Base-by-base conservation (phyloP, 2,113 vertebrate genomes). In the Oryzias melastigma region DNA sequence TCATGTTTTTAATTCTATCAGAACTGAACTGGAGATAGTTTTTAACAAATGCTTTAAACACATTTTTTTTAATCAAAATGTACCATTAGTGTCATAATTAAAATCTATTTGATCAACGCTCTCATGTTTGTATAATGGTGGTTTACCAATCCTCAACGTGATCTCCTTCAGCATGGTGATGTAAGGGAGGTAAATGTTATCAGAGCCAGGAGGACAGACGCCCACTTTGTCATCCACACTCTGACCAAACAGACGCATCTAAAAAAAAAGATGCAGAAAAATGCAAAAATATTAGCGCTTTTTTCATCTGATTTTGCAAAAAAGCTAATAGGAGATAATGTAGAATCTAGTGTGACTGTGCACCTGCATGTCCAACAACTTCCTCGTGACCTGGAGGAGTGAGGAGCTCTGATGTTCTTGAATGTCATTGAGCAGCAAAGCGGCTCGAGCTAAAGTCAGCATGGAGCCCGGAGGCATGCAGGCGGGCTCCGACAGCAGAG, bases 141-240 rank as follows among this genome's bases (percentile, higher is more conserved):
- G 57, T 92, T 92, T 92, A 97, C 95, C 94, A 1, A 96, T 92
- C 85, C 83, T 90, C 80, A 95, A 82, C 82, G 92, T 94, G 56
- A 89, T 84, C 84, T 91, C 91, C 48, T 93, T 89, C 80, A 98
- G 73, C 42, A 96, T 66, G 59, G 83, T 86, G 46, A 95, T 71
- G 51, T 94, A 91, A 58, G 94, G 94, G 50, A 96, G 84, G 67
- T 95, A 98, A 58, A 94, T 89, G 74, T 98, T 98, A 73, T 74
- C 93, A 27, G 86, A 60, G 64, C 90, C 90, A 2, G 85, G 54
- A 16, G 83, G 66, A 67, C 68, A 82, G 52, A 86, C 71, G 70
- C 76, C 62, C 3, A 92, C 83, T 56, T 64, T 69, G 76, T 88
- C 89, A 73, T 58, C 53, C 41, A 80, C 76, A 46, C 22, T 77